phyloP scores from a whole-genome alignment of 2,113 vertebrate genomes.

The Pedionomus torquatus region DNA sequence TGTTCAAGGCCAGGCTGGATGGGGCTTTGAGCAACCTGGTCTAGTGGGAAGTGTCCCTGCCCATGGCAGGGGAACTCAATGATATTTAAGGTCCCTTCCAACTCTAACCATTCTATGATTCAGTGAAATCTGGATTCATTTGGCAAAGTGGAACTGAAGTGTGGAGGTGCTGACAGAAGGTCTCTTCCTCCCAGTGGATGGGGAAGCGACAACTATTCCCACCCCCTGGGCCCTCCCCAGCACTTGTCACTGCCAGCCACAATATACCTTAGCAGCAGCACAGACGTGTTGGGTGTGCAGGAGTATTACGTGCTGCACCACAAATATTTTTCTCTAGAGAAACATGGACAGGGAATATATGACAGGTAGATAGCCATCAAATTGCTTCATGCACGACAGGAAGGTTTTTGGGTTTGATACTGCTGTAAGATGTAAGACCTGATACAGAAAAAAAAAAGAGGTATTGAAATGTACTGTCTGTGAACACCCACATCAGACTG shows the following conservation, averaged over 20 bases:
- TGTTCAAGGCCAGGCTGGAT: too few relatives aligned
- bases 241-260: background rate
- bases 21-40: too few relatives aligned
- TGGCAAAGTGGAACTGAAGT: background rate
- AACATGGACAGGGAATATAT: background rate
- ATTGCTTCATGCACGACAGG: background rate
- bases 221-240: background rate
- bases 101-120: background rate
- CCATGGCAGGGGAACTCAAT: too few relatives aligned
- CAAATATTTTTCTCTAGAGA: background rate
- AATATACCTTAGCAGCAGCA: rapidly evolving
- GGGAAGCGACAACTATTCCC: background rate
- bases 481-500: background rate
- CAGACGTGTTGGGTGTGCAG: background rate
- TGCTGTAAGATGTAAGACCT: background rate
- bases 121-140: background rate
- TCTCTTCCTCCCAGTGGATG: background rate
- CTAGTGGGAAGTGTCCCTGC: too few relatives aligned
- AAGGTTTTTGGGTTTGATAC: background rate
- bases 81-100: too few relatives aligned
- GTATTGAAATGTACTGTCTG: background rate
- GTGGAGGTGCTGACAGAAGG: background rate
- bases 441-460: background rate
- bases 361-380: background rate
- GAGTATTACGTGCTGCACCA: rapidly evolving